phyloP scores from a whole-genome alignment of 2,113 vertebrate genomes.

The Poeciliopsis prolifica region DNA sequence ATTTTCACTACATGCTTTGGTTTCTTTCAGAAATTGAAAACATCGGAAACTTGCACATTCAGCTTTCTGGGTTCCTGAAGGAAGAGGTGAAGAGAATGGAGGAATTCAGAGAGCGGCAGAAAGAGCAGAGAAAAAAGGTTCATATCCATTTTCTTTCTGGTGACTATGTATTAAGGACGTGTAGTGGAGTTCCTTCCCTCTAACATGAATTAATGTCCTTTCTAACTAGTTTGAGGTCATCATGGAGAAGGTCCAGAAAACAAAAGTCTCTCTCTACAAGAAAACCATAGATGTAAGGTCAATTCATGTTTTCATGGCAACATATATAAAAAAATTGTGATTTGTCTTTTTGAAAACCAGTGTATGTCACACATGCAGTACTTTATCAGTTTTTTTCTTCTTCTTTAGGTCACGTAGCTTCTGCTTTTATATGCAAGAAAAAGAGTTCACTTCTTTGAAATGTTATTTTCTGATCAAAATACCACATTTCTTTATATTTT shows the following conservation, averaged over 20 bases:
- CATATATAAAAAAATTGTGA: neutral
- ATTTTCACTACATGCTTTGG: neutral
- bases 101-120: slow-evolving; percentile 92
- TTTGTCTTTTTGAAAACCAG: neutral
- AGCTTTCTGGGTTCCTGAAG: slow-evolving; percentile 84
- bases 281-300: slow-evolving; percentile 89
- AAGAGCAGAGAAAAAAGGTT: slow-evolving; percentile 95
- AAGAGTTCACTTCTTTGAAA: neutral
- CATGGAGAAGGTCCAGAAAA: slow-evolving; percentile 92
- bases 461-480: neutral
- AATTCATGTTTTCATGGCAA: neutral
- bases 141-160: neutral
- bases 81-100: slow-evolving; percentile 92
- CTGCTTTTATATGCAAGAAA: neutral
- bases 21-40: slow-evolving; percentile 87
- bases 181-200: too few relatives aligned
- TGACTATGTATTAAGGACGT: slow-evolving; percentile 12
- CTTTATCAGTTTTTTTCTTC: neutral
- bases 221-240: slow-evolving; percentile 85
- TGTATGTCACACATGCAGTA: neutral
- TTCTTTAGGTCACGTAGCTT: neutral
- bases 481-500: neutral
- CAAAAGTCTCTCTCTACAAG: slow-evolving; percentile 89
- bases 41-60: slow-evolving; percentile 89
- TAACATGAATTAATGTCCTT: neutral